Percentiles rank a stretch among this genome's conserved stretches.
phyloP scores from a whole-genome alignment of 2,888 invertebrate species.

The Synergus itoensis region DNA sequence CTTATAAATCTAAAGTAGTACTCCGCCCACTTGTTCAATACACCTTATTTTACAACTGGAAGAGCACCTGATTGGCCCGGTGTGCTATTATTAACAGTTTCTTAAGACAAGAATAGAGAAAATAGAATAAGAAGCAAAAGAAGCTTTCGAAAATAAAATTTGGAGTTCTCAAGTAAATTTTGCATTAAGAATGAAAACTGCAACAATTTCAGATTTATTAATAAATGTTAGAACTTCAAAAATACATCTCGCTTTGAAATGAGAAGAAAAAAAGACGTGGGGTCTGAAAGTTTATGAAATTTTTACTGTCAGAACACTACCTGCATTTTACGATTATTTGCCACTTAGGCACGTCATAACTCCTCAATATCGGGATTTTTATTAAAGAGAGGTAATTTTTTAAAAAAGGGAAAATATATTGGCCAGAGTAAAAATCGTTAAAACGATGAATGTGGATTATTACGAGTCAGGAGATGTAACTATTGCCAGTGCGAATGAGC shows the following conservation, averaged over 20 bases:
- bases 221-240: background rate
- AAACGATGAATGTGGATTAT: background rate
- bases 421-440: background rate
- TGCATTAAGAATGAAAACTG: too few relatives aligned
- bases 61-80: background rate
- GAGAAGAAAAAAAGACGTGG: background rate
- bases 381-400: background rate
- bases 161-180: too few relatives aligned
- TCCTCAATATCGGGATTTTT: background rate
- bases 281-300: background rate
- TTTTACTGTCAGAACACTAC: background rate
- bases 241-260: background rate
- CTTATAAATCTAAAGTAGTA: background rate
- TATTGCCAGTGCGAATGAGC: background rate
- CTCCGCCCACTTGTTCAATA: background rate
- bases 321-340: background rate
- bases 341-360: background rate
- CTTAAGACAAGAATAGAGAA: too few relatives aligned
- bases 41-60: background rate
- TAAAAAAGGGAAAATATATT: background rate
- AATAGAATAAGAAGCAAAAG: too few relatives aligned
- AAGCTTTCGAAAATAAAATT: background rate
- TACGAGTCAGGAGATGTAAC: background rate
- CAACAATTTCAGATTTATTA: too few relatives aligned
- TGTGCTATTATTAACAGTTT: too few relatives aligned